Base-by-base conservation (phyloP, 1,140 invertebrate species). In the Formica exsecta region DNA sequence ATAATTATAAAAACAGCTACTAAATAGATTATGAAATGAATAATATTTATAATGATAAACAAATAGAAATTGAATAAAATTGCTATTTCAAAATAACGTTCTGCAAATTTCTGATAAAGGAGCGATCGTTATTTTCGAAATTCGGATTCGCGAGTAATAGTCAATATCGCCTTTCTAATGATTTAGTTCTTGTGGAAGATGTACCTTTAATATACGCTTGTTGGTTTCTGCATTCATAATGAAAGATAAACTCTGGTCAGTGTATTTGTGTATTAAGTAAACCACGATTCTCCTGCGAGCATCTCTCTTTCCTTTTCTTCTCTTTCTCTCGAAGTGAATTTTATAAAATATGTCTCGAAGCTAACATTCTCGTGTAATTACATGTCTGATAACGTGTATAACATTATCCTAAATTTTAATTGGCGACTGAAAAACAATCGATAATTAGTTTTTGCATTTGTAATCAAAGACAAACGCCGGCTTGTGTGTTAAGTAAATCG, bases 201-300 rank as follows among this genome's bases (percentile, higher is more conserved):
- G 36, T 29, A 16, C 29, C 59, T 44, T 62, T 41, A 36, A 41
- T 51, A n/a, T 66, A 22, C 44, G 19, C 32, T 51, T 29, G 29
- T 79, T 36, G 54, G 41, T 19, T 66, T 66, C 11, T 38, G 76
- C 41, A 54, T 66, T 79, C 38, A 2, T 66, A 76, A 76, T 77
- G 44, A 38, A 68, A 79, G 64, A 79, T 32, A 79, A 79, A 79
- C 76, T n/a, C n/a, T 22, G 13, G 29, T 51, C 41, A 76, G 22
- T n/a, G 57, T 22, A 76, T 44, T 79, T 13, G 44, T 51, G 7
- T 66, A 13, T 19, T 66, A 62, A 44, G 59, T 36, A 68, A 79
- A 66, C 32, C 5, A 64, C 13, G 29, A 36, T 22, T 79, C 22
- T 44, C 48, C 38, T 6, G 61, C 61, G 8, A 65, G 11, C 41